phyloP scores from a whole-genome alignment of 2,888 invertebrate genomes.

The Ceriagrion tenellum region DNA sequence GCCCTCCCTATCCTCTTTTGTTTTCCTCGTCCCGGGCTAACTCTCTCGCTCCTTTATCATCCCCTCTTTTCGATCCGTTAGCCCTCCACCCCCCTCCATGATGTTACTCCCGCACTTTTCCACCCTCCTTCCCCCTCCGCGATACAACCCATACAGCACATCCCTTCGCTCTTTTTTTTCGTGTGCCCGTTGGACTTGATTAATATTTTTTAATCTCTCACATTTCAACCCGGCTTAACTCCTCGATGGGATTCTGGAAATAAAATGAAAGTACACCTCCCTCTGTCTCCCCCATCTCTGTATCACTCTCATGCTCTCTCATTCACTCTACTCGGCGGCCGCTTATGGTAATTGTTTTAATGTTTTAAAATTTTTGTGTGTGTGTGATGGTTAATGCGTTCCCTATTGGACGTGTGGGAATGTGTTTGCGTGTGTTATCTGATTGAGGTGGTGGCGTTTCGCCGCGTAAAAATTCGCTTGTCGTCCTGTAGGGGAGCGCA shows the following conservation, averaged over 20 bases:
- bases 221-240: conserved; percentile 15
- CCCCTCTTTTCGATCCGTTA: too few relatives aligned
- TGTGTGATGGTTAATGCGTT: background rate
- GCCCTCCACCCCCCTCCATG: too few relatives aligned
- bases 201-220: conserved; percentile 36
- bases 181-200: background rate
- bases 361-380: background rate
- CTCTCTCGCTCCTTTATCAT: background rate
- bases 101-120: background rate
- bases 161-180: background rate
- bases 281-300: background rate
- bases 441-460: background rate
- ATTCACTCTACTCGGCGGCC: background rate
- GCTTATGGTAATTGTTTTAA: conserved; percentile 36
- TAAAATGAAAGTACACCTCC: background rate
- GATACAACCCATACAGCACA: background rate
- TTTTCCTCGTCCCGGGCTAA: background rate
- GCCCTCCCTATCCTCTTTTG: conserved; percentile 1
- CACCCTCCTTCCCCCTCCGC: background rate
- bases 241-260: conserved; percentile 25
- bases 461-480: background rate
- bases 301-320: background rate
- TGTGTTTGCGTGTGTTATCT: background rate
- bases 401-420: background rate
- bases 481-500: background rate